Percentiles rank a stretch among this genome's conserved stretches.
Evolutionary conservation across 2,888 invertebrate genomes (phyloP).

Genomic region (Drosophila prostipennis): DNA sequence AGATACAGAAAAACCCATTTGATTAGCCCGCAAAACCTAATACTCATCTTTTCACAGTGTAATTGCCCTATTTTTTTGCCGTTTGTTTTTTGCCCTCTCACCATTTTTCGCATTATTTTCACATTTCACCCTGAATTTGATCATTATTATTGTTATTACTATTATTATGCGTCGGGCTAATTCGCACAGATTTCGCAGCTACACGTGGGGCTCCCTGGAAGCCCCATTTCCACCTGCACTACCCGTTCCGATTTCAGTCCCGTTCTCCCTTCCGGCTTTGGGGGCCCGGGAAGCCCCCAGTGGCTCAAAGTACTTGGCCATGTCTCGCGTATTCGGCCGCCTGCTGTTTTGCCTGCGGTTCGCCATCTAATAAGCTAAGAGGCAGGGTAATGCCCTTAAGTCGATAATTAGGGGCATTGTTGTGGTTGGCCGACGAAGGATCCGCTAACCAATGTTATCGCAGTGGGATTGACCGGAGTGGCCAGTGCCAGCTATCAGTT

Average conservation of each 20-base stretch:
- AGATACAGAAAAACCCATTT: too few relatives aligned
- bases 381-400: slow-evolving; percentile 36
- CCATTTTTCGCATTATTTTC: slow-evolving; percentile 7
- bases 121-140: slow-evolving; percentile 29
- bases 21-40: too few relatives aligned
- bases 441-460: neutral
- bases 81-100: neutral
- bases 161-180: slow-evolving; percentile 23
- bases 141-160: slow-evolving; percentile 46
- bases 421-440: slow-evolving; percentile 5
- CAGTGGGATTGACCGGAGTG: neutral
- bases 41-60: neutral
- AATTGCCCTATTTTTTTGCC: too few relatives aligned
- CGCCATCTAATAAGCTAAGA: slow-evolving; percentile 41
- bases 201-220: neutral
- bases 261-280: neutral
- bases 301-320: slow-evolving; percentile 1
- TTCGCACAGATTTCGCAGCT: slow-evolving; percentile 39
- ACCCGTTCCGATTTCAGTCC: too few relatives aligned
- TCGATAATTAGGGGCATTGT: slow-evolving; percentile 46
- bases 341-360: slow-evolving; percentile 2
- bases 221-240: neutral
- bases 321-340: neutral
- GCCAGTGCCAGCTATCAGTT: neutral
- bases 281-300: neutral